phyloP scores from a whole-genome alignment of 2,797 vertebrate species.

The Paramormyrops hopkinsi region DNA sequence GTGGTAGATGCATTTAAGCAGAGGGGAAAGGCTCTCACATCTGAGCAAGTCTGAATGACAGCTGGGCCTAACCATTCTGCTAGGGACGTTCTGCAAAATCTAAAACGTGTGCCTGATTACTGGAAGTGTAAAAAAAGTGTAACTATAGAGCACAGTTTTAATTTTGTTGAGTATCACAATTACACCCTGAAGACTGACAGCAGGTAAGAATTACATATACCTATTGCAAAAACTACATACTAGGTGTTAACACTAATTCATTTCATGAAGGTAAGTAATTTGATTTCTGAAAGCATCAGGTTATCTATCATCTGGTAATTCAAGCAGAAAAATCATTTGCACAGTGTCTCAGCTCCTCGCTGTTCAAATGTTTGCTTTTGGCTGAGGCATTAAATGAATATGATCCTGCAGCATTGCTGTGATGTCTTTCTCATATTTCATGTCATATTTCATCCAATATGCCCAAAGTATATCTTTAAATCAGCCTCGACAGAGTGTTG shows the following conservation, averaged over 20 bases:
- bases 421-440: neutral
- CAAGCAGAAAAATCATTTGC: neutral
- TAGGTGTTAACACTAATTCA: neutral
- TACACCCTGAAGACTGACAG: neutral
- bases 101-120: neutral
- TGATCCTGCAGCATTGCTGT: neutral
- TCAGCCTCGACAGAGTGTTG: neutral
- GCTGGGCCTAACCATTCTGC: neutral
- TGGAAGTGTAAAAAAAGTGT: neutral
- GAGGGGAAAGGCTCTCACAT: slow-evolving; percentile 28
- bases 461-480: neutral
- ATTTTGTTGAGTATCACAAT: neutral
- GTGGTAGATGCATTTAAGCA: slow-evolving; percentile 19
- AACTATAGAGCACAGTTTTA: neutral
- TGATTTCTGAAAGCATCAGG: slow-evolving; percentile 9
- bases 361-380: slow-evolving; percentile 2
- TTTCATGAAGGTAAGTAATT: slow-evolving; percentile 21
- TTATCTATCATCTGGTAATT: neutral
- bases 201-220: neutral
- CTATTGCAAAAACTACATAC: neutral
- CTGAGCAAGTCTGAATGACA: slow-evolving; percentile 29
- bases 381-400: neutral
- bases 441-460: neutral
- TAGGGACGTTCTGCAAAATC: neutral
- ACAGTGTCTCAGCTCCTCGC: neutral